Percentiles rank a stretch among this genome's conserved stretches.
Evolutionary conservation across 1,140 invertebrate species (phyloP).

Genomic region (Radopholus similis): DNA sequence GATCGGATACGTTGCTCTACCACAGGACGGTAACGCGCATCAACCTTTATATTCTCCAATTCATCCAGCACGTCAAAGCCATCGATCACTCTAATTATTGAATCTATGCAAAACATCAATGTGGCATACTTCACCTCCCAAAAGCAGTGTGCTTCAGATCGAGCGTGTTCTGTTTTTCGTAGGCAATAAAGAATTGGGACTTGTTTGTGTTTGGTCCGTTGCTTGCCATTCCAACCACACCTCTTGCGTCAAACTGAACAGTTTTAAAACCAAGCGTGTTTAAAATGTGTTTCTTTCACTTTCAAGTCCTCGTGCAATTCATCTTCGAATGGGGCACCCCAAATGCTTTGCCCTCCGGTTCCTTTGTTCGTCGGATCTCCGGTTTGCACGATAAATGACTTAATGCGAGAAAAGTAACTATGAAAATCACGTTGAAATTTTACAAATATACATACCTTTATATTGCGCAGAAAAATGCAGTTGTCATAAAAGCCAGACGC

Average conservation of each 20-base stretch:
- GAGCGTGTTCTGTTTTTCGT: conserved; percentile 85
- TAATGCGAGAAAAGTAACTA: too few species aligned
- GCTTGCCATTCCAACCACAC: conserved; percentile 94
- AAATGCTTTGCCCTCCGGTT: conserved; percentile 85
- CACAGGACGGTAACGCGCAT: conserved; percentile 51
- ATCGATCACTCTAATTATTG: conserved; percentile 78
- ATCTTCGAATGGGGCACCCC: conserved; percentile 87
- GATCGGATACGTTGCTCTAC: conserved; percentile 53
- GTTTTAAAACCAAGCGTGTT: conserved; percentile 7
- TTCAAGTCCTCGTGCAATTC: conserved; percentile 90
- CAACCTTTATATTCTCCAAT: conserved; percentile 84
- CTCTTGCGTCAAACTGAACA: conserved; percentile 76
- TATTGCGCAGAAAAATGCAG: conserved; percentile 89
- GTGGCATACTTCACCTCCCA: conserved; percentile 72
- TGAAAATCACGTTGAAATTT: too few species aligned
- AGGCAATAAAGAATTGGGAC: conserved; percentile 96
- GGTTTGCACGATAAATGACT: conserved; percentile 95
- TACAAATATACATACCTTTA: too few species aligned
- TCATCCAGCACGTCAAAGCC: conserved; percentile 91
- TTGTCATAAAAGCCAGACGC: conserved; percentile 92
- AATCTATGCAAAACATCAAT: too few species aligned
- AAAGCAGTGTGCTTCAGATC: conserved; percentile 95
- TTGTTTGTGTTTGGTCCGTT: conserved; percentile 96
- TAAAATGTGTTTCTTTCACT: conserved; percentile 62
- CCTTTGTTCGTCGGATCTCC: conserved; percentile 88